These are phyloP conservation scores for Noturus placidus DNA, from an alignment of 2,113 vertebrate genomes.

Conservation along the genomic window DNA sequence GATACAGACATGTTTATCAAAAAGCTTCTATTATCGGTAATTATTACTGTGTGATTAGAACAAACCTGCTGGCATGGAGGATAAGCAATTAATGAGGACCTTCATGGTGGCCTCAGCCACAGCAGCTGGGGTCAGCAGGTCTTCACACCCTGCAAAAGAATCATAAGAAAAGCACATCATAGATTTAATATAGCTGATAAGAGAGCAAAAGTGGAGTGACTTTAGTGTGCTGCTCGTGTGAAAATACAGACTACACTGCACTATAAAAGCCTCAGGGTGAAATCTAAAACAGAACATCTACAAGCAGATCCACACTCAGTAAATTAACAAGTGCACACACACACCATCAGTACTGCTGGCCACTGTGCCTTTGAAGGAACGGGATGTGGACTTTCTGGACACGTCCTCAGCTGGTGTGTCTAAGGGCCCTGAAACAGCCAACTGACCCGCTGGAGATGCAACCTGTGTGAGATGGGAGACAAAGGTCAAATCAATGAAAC, in stretches of 20 bases:
- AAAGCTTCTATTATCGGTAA: background rate
- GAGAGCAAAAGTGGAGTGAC: background rate
- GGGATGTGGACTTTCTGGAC: conserved; percentile 80
- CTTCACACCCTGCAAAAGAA: conserved; percentile 80
- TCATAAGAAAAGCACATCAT: background rate
- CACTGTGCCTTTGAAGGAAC: conserved; percentile 82
- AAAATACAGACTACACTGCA: background rate
- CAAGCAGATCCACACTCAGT: background rate
- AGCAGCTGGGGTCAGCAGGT: conserved; percentile 79
- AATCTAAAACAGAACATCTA: background rate
- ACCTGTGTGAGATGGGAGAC: conserved; percentile 58
- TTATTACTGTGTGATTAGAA: background rate
- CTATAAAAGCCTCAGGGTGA: background rate
- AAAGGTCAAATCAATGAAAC: background rate
- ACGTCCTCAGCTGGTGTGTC: conserved; percentile 88
- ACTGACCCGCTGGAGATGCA: conserved; percentile 66
- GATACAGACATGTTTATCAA: background rate
- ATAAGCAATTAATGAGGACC: conserved; percentile 84
- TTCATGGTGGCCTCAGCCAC: conserved; percentile 83
- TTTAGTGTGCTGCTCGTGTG: background rate
- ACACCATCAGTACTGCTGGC: conserved; percentile 91
- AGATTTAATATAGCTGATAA: background rate
- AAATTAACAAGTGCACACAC: conserved; percentile 63
- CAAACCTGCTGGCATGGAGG: conserved; percentile 90
- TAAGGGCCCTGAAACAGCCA: conserved; percentile 74